Evolutionary conservation across 1,140 invertebrate species (phyloP).

Genomic region (Metopolophium dirhodum): DNA sequence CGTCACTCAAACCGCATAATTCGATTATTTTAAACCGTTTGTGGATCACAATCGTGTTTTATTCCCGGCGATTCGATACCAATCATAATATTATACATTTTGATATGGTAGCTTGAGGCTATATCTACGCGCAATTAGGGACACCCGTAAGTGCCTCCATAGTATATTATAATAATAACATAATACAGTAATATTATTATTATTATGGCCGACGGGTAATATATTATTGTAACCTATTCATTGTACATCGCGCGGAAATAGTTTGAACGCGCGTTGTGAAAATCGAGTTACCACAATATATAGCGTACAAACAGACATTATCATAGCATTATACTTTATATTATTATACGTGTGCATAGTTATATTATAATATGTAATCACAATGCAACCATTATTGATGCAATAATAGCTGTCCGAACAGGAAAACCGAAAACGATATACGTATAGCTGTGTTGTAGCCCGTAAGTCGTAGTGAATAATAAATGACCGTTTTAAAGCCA

Average conservation of each 20-base stretch:
- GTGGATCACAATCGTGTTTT: background rate
- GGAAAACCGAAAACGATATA: background rate
- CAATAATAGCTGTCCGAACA: background rate
- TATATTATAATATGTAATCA: background rate
- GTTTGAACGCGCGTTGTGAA: background rate
- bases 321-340: background rate
- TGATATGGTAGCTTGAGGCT: background rate
- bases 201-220: background rate
- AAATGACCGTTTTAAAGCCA: too few species aligned
- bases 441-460: too few species aligned
- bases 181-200: slow-evolving; percentile 20
- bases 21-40: background rate
- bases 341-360: background rate
- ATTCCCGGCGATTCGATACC: background rate
- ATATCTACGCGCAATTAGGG: background rate
- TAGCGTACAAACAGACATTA: background rate
- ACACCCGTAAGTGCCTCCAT: background rate
- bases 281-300: background rate
- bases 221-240: background rate
- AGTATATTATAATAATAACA: background rate
- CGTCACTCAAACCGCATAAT: background rate
- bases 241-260: background rate
- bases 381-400: background rate
- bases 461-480: too few species aligned
- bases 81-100: too few species aligned